A percentile compares a stretch with the other conserved stretches of the same genome.
Conservation (phyloP, 2,888 invertebrate genomes). For the Macrosoma leucophasiata region DNA sequence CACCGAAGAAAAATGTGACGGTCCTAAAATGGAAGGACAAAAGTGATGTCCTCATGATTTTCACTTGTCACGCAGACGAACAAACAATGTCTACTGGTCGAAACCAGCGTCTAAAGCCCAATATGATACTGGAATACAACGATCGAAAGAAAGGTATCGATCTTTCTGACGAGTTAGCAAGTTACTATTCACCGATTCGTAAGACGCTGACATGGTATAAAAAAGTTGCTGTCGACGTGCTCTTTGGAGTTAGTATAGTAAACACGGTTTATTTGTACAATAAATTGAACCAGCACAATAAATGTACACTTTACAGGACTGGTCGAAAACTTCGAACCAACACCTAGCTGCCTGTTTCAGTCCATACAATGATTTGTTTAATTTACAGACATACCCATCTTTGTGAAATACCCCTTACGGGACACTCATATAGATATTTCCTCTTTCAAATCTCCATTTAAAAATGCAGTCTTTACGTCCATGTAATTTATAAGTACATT, state of each 20-base stretch:
- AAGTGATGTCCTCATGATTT: slow-evolving; percentile 15
- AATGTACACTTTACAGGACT: slow-evolving; percentile 12
- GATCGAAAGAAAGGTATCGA: slow-evolving; percentile 21
- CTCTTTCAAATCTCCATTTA: slow-evolving; percentile 25
- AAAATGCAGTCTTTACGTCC: slow-evolving; percentile 28
- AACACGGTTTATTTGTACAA: slow-evolving; percentile 14
- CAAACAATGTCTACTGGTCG: slow-evolving; percentile 6
- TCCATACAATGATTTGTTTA: slow-evolving; percentile 29
- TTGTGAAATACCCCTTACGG: slow-evolving; percentile 22
- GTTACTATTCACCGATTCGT: slow-evolving; percentile 20
- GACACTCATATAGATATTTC: slow-evolving; percentile 28
- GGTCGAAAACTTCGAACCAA: slow-evolving; percentile 24
- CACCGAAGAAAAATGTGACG: slow-evolving; percentile 8
- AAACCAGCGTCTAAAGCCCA: slow-evolving; percentile 7
- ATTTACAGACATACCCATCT: slow-evolving; percentile 28
- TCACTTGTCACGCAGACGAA: slow-evolving; percentile 13
- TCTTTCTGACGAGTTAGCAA: slow-evolving; percentile 21
- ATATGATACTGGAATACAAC: slow-evolving; percentile 12
- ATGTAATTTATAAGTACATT: slow-evolving; percentile 24
- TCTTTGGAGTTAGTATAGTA: slow-evolving; percentile 12
- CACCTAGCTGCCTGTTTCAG: slow-evolving; percentile 25
- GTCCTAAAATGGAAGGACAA: slow-evolving; percentile 18
- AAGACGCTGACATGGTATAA: slow-evolving; percentile 25
- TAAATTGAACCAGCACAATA: slow-evolving; percentile 11
- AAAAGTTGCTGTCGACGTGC: slow-evolving; percentile 23